Base-by-base conservation (phyloP, 2,113 vertebrate genomes). In the Holacanthus passer region DNA sequence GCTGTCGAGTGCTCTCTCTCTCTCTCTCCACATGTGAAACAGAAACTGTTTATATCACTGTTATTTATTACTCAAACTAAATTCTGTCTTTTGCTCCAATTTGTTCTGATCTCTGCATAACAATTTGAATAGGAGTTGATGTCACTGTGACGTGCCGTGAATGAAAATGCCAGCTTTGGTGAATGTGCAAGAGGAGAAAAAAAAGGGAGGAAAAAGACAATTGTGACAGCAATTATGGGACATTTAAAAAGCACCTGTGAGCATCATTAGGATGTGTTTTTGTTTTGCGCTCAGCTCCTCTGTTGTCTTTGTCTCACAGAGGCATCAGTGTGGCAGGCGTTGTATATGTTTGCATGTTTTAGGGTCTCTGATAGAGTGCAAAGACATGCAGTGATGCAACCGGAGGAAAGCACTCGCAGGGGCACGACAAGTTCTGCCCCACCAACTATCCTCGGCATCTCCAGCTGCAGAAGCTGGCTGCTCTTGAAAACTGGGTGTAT, bases 311-410 rank as follows among this genome's bases (percentile, higher is more conserved):
- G 52, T 66, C 47, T 29, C 22, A 41, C 59, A 45, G 9, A 72
- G 39, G 55, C 50, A 56, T 70, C 60, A 41, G 35, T 58, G 29
- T 47, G 39, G 20, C 63, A 59, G 67, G 14, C 55, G 63, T 83
- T 83, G 65, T 59, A 64, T 74, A 39, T 45, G 66, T 87, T 86
- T 89, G 72, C 79, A 84, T 88, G 79, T 87, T 87, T 88, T 60
- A 77, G 41, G 29, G 78, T 77, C 78, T 82, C 39, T 76, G 71
- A 82, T 78, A 35, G 41, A 71, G 75, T 56, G 48, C 66, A 67
- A 89, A 89, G 78, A 75, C 43, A 63, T 62, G 13, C 65, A 68
- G 53, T 93, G 93, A 94, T 91, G 92, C 89, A 93, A 94, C 73
- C 60, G 53, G 55, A 88, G 65, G 90, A 92, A 94, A 94, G 47